Evolutionary conservation across 92 coral and sea anemone genomes (phyloP), one percentile per base, ranked within the genome.

Genomic region (Nematostella vectensis): DNA sequence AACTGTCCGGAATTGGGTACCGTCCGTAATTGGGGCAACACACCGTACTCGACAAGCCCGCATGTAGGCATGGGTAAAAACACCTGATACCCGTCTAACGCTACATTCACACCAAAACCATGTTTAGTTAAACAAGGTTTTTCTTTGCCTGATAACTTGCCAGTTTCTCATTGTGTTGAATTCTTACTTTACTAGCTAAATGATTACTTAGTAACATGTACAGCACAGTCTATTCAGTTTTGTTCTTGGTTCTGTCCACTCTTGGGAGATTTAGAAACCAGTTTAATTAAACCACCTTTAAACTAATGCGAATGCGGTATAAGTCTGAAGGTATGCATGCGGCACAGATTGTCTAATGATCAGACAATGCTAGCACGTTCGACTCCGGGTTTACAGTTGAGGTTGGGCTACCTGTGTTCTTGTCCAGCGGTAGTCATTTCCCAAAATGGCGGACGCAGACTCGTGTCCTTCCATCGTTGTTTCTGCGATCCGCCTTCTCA

Each of bases 401-500:
- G n/a, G n/a, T n/a, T n/a, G n/a, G n/a, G n/a, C n/a, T n/a, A n/a
- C n/a, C n/a, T n/a, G n/a, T n/a, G n/a, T n/a, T n/a, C n/a, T n/a
- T n/a, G n/a, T n/a, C n/a, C n/a, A n/a, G n/a, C n/a, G n/a, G n/a
- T n/a, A n/a, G n/a, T n/a, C n/a, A n/a, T n/a, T n/a, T n/a, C n/a
- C n/a, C n/a, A n/a, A n/a, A n/a, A n/a, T n/a, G 68, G 48, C 19
- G 3, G 23, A 29, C 58, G 38, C 24, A 37, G 25, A 16, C n/a
- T 45, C 26, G 37, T 25, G 27, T 27, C 55, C 56, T 27, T 48
- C 56, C 27, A 21, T 51, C 13, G 47, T 62, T 31, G 25, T 51
- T 1, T 3, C 57, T 11, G 57, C 30, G 1, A 62, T 62, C 8
- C 58, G 69, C 18, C 15, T 50, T 3, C 59, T 62, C 0, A 62